Conservation (phyloP, 2,888 invertebrate species). For the Polydrusus cervinus region DNA sequence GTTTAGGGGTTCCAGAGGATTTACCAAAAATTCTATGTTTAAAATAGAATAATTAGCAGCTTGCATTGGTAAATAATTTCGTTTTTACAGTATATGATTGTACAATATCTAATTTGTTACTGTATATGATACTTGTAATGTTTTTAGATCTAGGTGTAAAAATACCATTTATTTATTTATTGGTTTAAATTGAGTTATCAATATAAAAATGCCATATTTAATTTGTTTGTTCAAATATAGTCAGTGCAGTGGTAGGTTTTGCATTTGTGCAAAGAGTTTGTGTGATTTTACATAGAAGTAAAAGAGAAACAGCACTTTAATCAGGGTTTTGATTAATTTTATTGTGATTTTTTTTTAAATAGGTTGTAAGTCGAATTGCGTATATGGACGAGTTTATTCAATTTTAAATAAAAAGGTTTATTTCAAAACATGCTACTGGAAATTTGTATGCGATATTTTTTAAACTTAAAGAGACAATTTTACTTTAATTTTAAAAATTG, state of each 20-base stretch:
- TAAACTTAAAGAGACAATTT: no score
- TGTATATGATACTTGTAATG: slow-evolving; percentile 45
- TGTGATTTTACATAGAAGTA: slow-evolving; percentile 43
- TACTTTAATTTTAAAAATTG: no score
- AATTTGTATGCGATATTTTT: not conserved
- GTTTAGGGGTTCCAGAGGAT: slow-evolving; percentile 25
- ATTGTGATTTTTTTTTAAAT: slow-evolving; percentile 59
- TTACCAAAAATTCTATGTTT: slow-evolving; percentile 5
- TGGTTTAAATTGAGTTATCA: slow-evolving; percentile 38
- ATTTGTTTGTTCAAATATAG: slow-evolving; percentile 56
- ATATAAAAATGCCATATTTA: slow-evolving; percentile 56
- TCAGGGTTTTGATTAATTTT: slow-evolving; percentile 59
- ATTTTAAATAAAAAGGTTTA: not conserved
- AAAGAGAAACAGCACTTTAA: slow-evolving; percentile 56
- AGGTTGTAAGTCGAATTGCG: slow-evolving; percentile 55
- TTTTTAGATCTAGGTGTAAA: slow-evolving; percentile 43
- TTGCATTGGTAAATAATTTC: slow-evolving; percentile 33
- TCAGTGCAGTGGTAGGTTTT: slow-evolving; percentile 54
- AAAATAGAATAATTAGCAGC: slow-evolving; percentile 35
- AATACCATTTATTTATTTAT: slow-evolving; percentile 42
- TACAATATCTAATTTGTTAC: slow-evolving; percentile 43
- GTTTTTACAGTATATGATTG: slow-evolving; percentile 44
- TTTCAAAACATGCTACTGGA: not conserved
- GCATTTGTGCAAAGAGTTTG: slow-evolving; percentile 49
- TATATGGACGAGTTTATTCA: not conserved